Percentiles rank a stretch among this genome's conserved stretches.
Evolutionary conservation across 2,888 invertebrate species (phyloP).

Genomic region (Atherix ibis): DNA sequence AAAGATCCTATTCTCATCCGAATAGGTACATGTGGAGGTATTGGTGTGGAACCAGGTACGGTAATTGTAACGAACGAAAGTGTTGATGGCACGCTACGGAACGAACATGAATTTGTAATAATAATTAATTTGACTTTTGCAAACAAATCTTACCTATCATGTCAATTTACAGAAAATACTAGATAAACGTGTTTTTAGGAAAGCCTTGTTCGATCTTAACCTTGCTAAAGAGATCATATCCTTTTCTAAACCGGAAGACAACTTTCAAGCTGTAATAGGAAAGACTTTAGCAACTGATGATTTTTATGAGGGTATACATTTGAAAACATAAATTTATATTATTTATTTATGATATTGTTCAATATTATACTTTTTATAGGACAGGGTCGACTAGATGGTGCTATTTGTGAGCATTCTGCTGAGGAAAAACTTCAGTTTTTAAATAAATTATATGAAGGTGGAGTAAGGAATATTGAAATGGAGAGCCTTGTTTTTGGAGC

Average conservation of each 20-base stretch:
- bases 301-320: constrained; percentile 53
- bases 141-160: background rate
- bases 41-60: constrained; percentile 80
- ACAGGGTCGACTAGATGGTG: constrained; percentile 61
- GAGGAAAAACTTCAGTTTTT: constrained; percentile 49
- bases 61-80: constrained; percentile 84
- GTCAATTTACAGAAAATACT: constrained; percentile 49
- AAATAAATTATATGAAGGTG: constrained; percentile 33
- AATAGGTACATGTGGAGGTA: constrained; percentile 83
- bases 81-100: constrained; percentile 69
- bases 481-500: constrained; percentile 61
- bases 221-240: constrained; percentile 34
- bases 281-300: constrained; percentile 65
- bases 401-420: constrained; percentile 50
- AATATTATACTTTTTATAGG: constrained; percentile 33
- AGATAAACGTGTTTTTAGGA: constrained; percentile 63
- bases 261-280: constrained; percentile 41
- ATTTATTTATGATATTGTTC: background rate
- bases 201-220: constrained; percentile 61
- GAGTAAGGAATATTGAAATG: constrained; percentile 66
- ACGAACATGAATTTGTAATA: constrained; percentile 66
- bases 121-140: background rate
- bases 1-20: constrained; percentile 81
- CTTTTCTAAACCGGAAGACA: constrained; percentile 26
- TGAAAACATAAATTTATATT: background rate